phyloP scores from a whole-genome alignment of 2,888 invertebrate species.

The Nycteola revayana region DNA sequence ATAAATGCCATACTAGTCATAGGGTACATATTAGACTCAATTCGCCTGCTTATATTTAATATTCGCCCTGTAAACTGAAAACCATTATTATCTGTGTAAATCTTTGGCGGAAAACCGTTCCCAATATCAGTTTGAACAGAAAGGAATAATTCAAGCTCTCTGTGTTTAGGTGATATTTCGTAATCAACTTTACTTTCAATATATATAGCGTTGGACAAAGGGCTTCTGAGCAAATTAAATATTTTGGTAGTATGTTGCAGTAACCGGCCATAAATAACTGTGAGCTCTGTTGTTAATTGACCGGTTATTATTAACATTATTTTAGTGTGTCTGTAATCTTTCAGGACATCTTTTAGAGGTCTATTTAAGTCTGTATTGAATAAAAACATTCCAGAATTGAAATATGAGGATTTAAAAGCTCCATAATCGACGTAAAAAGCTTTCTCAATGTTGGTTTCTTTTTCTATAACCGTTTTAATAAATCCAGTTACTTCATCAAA shows the following conservation, averaged over 20 bases:
- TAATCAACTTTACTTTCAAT: constrained; percentile 92
- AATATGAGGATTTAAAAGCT: constrained; percentile 92
- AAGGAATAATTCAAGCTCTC: constrained; percentile 95
- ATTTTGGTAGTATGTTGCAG: constrained; percentile 90
- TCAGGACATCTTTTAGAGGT: constrained; percentile 89
- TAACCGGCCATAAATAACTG: constrained; percentile 89
- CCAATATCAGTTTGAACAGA: constrained; percentile 91
- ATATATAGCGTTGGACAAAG: constrained; percentile 86
- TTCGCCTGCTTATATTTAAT: constrained; percentile 88
- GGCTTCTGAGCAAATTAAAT: constrained; percentile 85
- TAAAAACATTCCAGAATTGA: constrained; percentile 96
- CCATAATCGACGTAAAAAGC: constrained; percentile 85
- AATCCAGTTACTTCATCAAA: constrained; percentile 92
- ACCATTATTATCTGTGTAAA: constrained; percentile 95
- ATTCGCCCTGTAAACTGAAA: constrained; percentile 91
- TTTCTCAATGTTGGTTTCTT: constrained; percentile 56
- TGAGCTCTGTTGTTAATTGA: constrained; percentile 90
- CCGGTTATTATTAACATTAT: constrained; percentile 91
- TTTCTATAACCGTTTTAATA: constrained; percentile 88
- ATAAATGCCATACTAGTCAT: constrained; percentile 94
- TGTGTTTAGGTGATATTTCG: constrained; percentile 90
- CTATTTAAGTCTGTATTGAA: constrained; percentile 94
- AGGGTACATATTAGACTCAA: constrained; percentile 98
- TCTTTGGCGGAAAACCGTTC: constrained; percentile 89
- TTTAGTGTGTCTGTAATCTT: constrained; percentile 83